Evolutionary conservation across 2,888 invertebrate genomes (phyloP), one percentile per base, ranked within the genome.

Genomic region (Ganaspis brasiliensis): DNA sequence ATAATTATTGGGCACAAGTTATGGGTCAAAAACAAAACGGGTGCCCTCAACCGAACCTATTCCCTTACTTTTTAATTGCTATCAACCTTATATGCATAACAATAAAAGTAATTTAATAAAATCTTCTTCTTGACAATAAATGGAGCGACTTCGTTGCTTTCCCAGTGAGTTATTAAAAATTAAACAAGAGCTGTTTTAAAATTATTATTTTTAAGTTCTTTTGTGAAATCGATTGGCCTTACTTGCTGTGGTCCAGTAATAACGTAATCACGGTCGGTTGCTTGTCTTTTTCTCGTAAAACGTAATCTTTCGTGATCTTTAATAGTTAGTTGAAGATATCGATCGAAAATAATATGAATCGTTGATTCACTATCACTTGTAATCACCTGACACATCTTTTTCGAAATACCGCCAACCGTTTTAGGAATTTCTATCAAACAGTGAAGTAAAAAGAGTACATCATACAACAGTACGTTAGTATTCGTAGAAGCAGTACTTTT

Each of bases 271-370:
- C 21, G 26, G 24, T 57, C 6, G n/a, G n/a, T 40, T 37, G n/a
- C 4, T 1, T 4, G 8, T 52, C 57, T 26, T 31, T 8, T 26
- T n/a, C 59, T 59, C 4, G 31, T 75, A 57, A 49, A 73, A 52
- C 75, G 52, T n/a, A n/a, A n/a, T n/a, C n/a, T n/a, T 61, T 82
- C 78, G 14, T 61, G 74, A 73, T 82, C 79, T 76, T 80, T 80
- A 10, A 80, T 80, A 2, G 75, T 79, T 19, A 75, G 81, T 19
- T 73, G 52, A n/a, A 74, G 37, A 77, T 89, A 88, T 12, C 85
- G 82, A 78, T 89, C 89, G 76, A 88, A 88, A 61, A 88, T 81
- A 37, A 86, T 55, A 80, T 85, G 82, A 19, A 87, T 78, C 75
- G 83, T 82, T 59, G 78, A 45, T 40, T 87, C 85, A 59, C 78